These are phyloP conservation scores for Lissocephala sabroskyi DNA, from an alignment of 2,888 invertebrate genomes.

Conservation along the genomic window DNA sequence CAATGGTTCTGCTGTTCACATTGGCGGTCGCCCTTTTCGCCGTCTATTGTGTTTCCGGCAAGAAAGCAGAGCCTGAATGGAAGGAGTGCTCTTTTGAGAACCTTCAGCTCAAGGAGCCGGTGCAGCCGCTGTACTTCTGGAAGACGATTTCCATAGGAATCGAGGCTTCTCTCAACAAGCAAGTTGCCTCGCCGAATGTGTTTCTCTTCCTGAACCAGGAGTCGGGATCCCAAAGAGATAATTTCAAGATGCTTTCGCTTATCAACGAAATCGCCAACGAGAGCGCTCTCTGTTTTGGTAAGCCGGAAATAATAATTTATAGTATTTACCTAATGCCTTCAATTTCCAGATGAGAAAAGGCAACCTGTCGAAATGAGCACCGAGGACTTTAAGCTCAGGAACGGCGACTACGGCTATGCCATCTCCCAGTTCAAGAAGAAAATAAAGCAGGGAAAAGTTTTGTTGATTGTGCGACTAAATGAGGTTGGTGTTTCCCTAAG, in stretches of 20 bases:
- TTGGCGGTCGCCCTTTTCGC: too few relatives aligned
- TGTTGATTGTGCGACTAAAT: slow-evolving; percentile 65
- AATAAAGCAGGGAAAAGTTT: slow-evolving; percentile 57
- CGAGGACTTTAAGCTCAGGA: slow-evolving; percentile 45
- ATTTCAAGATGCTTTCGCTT: slow-evolving; percentile 28
- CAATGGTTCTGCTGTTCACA: too few relatives aligned
- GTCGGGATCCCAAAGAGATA: too few relatives aligned
- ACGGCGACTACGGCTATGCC: slow-evolving; percentile 54
- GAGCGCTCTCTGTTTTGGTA: slow-evolving; percentile 63
- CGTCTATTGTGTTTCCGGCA: too few relatives aligned
- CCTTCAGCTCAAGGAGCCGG: slow-evolving; percentile 26
- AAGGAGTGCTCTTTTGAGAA: slow-evolving; percentile 43
- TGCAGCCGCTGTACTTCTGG: slow-evolving; percentile 50
- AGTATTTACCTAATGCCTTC: neutral
- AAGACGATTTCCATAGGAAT: slow-evolving; percentile 34
- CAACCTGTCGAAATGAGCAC: slow-evolving; percentile 40
- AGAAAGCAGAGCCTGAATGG: neutral
- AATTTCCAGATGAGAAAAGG: slow-evolving; percentile 27
- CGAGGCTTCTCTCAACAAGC: slow-evolving; percentile 54
- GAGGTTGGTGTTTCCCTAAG: slow-evolving; percentile 40
- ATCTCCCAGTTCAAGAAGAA: slow-evolving; percentile 59
- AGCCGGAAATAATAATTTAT: slow-evolving; percentile 2
- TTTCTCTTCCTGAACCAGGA: slow-evolving; percentile 57
- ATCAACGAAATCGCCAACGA: slow-evolving; percentile 48
- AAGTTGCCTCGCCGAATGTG: slow-evolving; percentile 40